Base-by-base conservation (phyloP, 2,888 invertebrate genomes). In the Sialis fuliginosa region DNA sequence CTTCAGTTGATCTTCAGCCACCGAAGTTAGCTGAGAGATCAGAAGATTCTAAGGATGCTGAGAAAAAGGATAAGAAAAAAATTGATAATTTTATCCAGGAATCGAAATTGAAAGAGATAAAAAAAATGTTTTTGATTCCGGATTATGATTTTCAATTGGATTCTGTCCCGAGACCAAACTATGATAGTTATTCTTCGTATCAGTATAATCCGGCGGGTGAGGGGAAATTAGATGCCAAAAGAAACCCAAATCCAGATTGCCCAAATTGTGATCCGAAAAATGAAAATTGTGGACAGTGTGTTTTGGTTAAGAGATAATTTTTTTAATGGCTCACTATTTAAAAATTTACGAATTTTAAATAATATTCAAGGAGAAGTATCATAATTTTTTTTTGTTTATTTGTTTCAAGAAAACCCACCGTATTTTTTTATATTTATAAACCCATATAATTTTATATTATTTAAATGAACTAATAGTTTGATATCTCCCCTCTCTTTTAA, bases 231-330 rank as follows among this genome's bases (percentile, higher is more conserved):
- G 12, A 31, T 32, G 44, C 13, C 1, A 22, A 22, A 4, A 22
- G 13, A 9, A 42, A 33, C n/a, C 39, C 39, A 57, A 77, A 75
- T 56, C 71, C 72, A 1, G 64, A 67, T 42, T 78, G 77, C 48
- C 75, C 77, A 1, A 72, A 77, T 52, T 78, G 78, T 55, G 76
- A 77, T 58, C 77, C 78, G 0, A 72, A 73, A 1, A 22, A 22
- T 22, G 22, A 22, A 22, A 22, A 22, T 22, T 22, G 22, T 22
- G 22, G 22, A 4, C 22, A 22, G 22, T 22, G 22, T 22, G 22
- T 22, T 22, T 22, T 22, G 4, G 22, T 22, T 22, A 22, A 22
- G 22, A 22, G 22, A 22, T 22, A 22, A 22, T 22, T 22, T 22
- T 22, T 22, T 22, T 4, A 22, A 22, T 22, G 22, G 22, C 22